These are phyloP conservation scores for Eupeodes latifasciatus DNA, from an alignment of 2,888 invertebrate species.

Conservation along the genomic window DNA sequence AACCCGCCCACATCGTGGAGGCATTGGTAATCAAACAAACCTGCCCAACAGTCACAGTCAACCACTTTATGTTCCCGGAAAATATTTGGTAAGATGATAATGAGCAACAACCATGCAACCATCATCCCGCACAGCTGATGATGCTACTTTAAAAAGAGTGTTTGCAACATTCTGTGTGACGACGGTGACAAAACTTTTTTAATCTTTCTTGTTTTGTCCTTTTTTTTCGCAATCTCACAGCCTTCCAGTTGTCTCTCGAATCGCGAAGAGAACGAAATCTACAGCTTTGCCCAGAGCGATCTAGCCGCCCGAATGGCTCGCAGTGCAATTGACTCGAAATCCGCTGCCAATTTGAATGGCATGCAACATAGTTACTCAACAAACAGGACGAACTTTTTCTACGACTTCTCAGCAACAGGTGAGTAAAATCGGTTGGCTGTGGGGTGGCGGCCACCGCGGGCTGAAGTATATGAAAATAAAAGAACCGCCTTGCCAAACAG, in stretches of 20 bases:
- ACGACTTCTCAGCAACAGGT: constrained; percentile 84
- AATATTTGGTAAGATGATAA: constrained; percentile 91
- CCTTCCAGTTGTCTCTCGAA: constrained; percentile 95
- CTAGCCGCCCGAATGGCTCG: constrained; percentile 91
- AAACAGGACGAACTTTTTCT: constrained; percentile 83
- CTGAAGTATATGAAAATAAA: constrained; percentile 22
- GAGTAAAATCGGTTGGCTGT: constrained; percentile 69
- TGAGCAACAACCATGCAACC: not conserved
- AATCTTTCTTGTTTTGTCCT: constrained; percentile 13
- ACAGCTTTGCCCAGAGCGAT: constrained; percentile 94
- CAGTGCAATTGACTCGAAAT: constrained; percentile 85
- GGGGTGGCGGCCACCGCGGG: constrained; percentile 2
- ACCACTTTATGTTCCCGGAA: constrained; percentile 95
- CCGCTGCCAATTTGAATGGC: constrained; percentile 86
- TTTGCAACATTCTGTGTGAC: not conserved
- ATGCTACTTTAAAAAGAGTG: constrained; percentile 2
- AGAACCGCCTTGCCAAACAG: constrained; percentile 57
- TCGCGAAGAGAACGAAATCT: constrained; percentile 96
- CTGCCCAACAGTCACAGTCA: constrained; percentile 92
- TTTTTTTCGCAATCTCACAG: constrained; percentile 84
- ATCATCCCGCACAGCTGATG: not conserved
- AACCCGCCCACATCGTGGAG: constrained; percentile 80
- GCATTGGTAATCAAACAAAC: constrained; percentile 84
- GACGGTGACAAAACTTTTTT: not conserved
- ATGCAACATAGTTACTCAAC: constrained; percentile 84